Evolutionary conservation across 53 echinoderm and acorn worm genomes (phyloP).

Genomic region (Apostichopus leukothele): DNA sequence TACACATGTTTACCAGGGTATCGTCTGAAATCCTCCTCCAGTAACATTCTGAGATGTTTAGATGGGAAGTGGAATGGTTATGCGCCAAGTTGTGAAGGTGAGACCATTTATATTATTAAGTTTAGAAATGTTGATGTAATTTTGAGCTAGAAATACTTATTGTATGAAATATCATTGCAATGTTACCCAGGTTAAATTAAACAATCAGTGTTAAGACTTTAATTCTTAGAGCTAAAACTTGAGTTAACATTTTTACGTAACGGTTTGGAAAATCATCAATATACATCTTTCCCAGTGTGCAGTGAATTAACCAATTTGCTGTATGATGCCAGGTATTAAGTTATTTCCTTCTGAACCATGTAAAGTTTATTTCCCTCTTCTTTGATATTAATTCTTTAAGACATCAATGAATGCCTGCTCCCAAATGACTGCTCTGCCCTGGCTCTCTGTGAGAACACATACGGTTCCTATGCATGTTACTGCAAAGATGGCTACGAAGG

Average conservation of each 20-base stretch:
- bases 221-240: too few relatives aligned
- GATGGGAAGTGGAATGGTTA: background rate
- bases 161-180: too few relatives aligned
- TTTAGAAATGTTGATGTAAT: too few relatives aligned
- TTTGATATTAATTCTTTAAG: background rate
- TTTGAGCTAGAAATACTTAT: too few relatives aligned
- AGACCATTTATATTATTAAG: background rate
- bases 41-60: background rate
- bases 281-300: too few relatives aligned
- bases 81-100: slow-evolving; percentile 1
- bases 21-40: background rate
- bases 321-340: too few relatives aligned
- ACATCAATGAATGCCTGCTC: background rate
- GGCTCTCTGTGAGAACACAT: slow-evolving; percentile 7
- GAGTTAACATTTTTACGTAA: too few relatives aligned
- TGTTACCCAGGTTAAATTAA: background rate
- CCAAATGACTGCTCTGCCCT: background rate
- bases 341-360: too few relatives aligned
- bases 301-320: too few relatives aligned
- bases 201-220: background rate
- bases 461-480: background rate
- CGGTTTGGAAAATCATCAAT: too few relatives aligned
- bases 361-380: background rate
- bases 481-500: slow-evolving; percentile 31
- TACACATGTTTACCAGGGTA: background rate